Evolutionary conservation across 2,113 vertebrate species (phyloP).

Genomic region (Python bivittatus): DNA sequence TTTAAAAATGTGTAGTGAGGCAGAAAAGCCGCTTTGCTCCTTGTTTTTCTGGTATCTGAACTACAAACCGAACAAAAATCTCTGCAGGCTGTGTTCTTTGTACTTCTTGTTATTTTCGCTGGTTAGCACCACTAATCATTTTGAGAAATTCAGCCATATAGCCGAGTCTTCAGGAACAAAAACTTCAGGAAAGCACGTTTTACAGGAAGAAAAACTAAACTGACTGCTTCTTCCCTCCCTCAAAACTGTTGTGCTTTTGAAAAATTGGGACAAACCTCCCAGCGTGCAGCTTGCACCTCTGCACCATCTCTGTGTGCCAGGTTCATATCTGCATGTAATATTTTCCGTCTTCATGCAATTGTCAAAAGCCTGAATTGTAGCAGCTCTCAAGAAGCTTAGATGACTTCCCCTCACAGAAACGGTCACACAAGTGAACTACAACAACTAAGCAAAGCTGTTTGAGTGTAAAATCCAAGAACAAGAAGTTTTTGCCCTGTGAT

Average conservation of each 20-base stretch:
- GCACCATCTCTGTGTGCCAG: neutral
- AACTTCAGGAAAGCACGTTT: neutral
- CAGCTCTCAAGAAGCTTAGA: neutral
- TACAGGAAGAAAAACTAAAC: neutral
- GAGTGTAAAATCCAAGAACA: neutral
- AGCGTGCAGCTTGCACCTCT: neutral
- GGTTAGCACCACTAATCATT: neutral
- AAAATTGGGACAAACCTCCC: neutral
- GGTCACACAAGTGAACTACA: neutral
- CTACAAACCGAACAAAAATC: neutral
- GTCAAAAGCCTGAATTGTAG: neutral
- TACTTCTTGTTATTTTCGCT: neutral
- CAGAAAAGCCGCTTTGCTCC: neutral
- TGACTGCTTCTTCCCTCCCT: neutral
- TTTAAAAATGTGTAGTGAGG: neutral
- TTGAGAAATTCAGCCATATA: neutral
- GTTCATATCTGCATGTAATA: neutral
- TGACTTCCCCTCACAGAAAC: neutral
- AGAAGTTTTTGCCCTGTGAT: neutral
- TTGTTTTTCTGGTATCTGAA: neutral
- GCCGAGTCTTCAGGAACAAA: neutral
- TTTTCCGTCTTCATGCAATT: neutral
- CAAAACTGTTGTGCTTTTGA: neutral
- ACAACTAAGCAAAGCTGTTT: neutral
- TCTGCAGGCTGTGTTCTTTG: neutral